Evolutionary conservation across 2,113 vertebrate genomes (phyloP), one percentile per base, ranked within the genome.

Genomic region (Elgaria multicarinata): DNA sequence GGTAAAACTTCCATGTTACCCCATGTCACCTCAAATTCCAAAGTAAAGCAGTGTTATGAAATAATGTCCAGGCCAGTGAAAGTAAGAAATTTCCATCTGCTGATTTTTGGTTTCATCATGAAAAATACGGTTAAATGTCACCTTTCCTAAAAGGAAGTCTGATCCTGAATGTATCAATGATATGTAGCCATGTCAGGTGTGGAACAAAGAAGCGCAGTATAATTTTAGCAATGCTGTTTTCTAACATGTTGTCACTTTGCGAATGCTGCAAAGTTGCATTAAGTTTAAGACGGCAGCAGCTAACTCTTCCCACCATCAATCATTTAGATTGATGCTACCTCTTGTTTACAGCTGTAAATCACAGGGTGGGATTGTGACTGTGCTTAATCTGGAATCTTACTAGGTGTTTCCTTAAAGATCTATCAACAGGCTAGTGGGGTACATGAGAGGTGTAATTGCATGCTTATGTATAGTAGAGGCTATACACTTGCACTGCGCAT

Each of bases 321-420:
- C 74, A 78, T 77, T 78, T 58, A 87, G 28, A 66, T 18, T 36
- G 58, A 64, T 87, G 85, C n/a, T 46, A 72, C 46, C 42, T 87
- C 58, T 87, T 87, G 85, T 78, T 87, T 87, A 77, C 58, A 78
- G 85, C 58, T 78, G 42, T 66, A 78, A 87, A 78, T 87, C 58
- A 78, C 74, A 78, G 31, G 58, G 55, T 66, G 39, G 66, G 39
- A 2, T n/a, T 77, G 39, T 77, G 55, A 64, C 72, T 77, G 42
- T 66, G 31, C 39, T 77, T 77, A 33, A 87, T 64, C 74, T 44
- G 4, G 46, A 66, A 46, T 66, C 36, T 28, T 87, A 22, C 53
- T 31, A 75, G 50, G n/a, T 36, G 24, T 87, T 77, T 77, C 55
- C 31, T 55, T 77, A n/a, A 77, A 62, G 53, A 77, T 74, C 6